These are phyloP conservation scores for Grantiella picta DNA, from an alignment of 2,113 vertebrate genomes.

Conservation along the genomic window DNA sequence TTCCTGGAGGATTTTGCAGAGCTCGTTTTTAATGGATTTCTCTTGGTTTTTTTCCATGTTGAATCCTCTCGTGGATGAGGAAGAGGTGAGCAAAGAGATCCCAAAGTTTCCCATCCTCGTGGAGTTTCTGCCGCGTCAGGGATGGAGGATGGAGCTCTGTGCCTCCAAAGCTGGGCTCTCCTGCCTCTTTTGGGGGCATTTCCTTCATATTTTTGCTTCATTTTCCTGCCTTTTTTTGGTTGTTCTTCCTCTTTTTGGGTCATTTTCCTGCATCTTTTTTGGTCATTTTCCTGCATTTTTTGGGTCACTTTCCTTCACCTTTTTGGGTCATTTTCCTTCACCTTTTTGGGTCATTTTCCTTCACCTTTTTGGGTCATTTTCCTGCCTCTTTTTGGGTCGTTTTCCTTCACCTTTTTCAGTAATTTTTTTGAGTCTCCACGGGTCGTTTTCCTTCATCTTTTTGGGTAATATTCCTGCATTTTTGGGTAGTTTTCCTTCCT, in stretches of 20 bases:
- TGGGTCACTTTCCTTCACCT: too few relatives aligned
- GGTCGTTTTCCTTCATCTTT: neutral
- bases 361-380: too few relatives aligned
- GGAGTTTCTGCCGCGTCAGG: neutral
- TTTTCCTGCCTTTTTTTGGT: too few relatives aligned
- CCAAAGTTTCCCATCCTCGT: neutral
- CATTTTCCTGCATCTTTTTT: too few relatives aligned
- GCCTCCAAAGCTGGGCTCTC: rapidly evolving
- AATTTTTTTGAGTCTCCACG: too few relatives aligned
- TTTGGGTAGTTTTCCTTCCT: too few relatives aligned
- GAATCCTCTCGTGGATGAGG: neutral
- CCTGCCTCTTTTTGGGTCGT: too few relatives aligned
- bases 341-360: too few relatives aligned
- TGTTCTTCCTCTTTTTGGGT: too few relatives aligned
- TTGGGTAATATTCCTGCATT: neutral
- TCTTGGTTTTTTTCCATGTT: neutral
- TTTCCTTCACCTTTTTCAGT: neutral
- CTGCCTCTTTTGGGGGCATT: too few relatives aligned
- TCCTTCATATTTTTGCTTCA: too few relatives aligned
- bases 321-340: neutral
- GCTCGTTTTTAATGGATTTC: neutral
- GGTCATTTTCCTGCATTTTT: neutral
- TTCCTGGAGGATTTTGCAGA: neutral
- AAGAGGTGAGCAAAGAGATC: neutral
- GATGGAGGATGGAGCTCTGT: neutral